Percentiles rank a stretch among this genome's conserved stretches.
Conservation (phyloP, 2,797 vertebrate species). For the Epinephelus coioides region DNA sequence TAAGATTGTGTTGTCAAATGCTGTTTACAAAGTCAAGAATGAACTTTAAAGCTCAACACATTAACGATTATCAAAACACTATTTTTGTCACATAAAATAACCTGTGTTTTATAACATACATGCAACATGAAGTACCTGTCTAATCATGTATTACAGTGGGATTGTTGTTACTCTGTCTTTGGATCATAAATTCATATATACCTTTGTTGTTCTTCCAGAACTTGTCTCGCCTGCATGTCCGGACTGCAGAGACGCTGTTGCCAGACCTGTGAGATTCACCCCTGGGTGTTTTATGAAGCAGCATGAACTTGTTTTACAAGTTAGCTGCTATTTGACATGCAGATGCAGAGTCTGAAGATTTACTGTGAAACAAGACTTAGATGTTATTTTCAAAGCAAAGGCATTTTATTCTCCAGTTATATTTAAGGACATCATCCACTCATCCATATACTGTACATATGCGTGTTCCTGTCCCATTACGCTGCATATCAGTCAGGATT, state of each 20-base stretch:
- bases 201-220: conserved; percentile 53
- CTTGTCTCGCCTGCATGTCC: conserved; percentile 40
- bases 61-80: too few species aligned
- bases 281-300: not conserved
- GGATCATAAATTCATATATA: not conserved
- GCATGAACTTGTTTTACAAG: not conserved
- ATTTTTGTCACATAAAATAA: too few species aligned
- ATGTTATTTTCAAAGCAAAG: not conserved
- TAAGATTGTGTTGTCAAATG: too few species aligned
- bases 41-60: too few species aligned
- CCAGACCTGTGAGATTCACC: conserved; percentile 51
- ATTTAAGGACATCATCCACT: not conserved
- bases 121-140: too few species aligned
- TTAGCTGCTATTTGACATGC: not conserved
- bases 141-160: too few species aligned
- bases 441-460: not conserved
- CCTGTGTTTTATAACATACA: too few species aligned
- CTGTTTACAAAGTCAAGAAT: too few species aligned
- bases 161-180: not conserved
- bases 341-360: not conserved
- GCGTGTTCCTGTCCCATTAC: too few species aligned
- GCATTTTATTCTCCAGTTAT: conserved; percentile 6
- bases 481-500: too few species aligned
- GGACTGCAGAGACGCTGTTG: conserved; percentile 33
- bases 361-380: not conserved